Base-by-base conservation (phyloP, 2,113 vertebrate genomes). In the Craseonycteris thonglongyai region DNA sequence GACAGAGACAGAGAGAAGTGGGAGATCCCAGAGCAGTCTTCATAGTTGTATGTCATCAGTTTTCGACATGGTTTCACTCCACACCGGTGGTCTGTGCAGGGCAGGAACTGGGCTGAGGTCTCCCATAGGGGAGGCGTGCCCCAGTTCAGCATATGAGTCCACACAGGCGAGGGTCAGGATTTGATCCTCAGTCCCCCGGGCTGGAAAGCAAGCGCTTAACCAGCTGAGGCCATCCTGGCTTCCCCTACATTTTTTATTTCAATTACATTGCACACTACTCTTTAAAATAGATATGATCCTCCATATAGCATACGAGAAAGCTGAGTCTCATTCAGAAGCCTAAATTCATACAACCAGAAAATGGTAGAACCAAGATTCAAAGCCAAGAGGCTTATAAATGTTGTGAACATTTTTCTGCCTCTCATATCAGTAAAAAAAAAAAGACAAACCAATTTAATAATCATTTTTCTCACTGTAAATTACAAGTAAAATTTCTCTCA, bases 331-430 rank as follows among this genome's bases (percentile, higher is more conserved):
- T 19, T 85, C 49, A 71, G 22, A 4, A 93, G n/a, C 38, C 42
- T 84, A 74, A 74, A 88, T 61, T 80, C n/a, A n/a, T 65, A 51
- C 33, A 91, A 81, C n/a, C 59, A 65, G 26, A 89, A 93, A 84
- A 75, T n/a, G 12, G 59, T 42, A 80, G 63, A 80, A 81, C 30
- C 51, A 85, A 26, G 40, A 45, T 91, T 91, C 58, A 65, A 90
- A 84, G 33, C 13, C 72, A 76, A 84, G n/a, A 76, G 63, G 15
- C 61, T 3, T 65, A 47, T 74, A 80, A 47, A 42, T 71, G 80
- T 24, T 35, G 90, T n/a, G 79, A 69, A 42, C 2, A 12, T 72
- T 88, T 87, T 65, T 61, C 45, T 69, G 40, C 22, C 49, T 79
- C 33, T 85, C 30, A 6, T 42, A 75, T 56, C 47, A 49, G 30